Base-by-base conservation (phyloP, 2,113 vertebrate genomes). In the Mobula hypostoma region DNA sequence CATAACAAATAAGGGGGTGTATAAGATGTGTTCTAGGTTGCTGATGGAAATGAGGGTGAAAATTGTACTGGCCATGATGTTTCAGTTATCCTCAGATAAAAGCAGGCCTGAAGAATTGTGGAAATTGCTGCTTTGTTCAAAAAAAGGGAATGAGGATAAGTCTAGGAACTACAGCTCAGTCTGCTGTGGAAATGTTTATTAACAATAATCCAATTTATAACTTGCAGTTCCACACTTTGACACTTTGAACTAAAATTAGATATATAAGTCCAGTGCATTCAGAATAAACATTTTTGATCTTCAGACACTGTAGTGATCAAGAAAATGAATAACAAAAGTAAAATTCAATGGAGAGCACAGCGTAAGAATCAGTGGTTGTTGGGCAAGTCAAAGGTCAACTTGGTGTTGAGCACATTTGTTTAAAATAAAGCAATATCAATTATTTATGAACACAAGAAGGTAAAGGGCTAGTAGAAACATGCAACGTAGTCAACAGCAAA, bases 161-260 rank as follows among this genome's bases (percentile, higher is more conserved):
- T 7, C 63, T 66, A 66, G 63, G 2, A 8, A 66, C 14, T 8
- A 14, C 63, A 66, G 7, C 63, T 66, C 63, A 66, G 7, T 66
- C 63, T 48, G 48, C 48, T 48, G 48, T 48, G 48, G 48, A 48
- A 48, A 48, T 14, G 7, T 66, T 66, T 66, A 66, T 66, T 66
- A 48, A 48, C 48, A 66, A 66, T 66, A 66, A 66, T 14, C 78
- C 17, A 1, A 19, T 15, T 40, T 36, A 2, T 80, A 15, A 14
- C 78, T 80, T 80, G 78, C 36, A 40, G 36, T 40, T 56, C 66
- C 36, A 56, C 36, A 48, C 74, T 36, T 36, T 36, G 68, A 3
- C 40, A 93, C 40, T 93, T 93, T 74, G 68, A 93, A 74, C 5
- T 56, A 74, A 93, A 93, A 93, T 48, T 68, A 61, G 27, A 87